Evolutionary conservation across 2,888 invertebrate species (phyloP).

Genomic region (Scelioninae gen. 2): DNA sequence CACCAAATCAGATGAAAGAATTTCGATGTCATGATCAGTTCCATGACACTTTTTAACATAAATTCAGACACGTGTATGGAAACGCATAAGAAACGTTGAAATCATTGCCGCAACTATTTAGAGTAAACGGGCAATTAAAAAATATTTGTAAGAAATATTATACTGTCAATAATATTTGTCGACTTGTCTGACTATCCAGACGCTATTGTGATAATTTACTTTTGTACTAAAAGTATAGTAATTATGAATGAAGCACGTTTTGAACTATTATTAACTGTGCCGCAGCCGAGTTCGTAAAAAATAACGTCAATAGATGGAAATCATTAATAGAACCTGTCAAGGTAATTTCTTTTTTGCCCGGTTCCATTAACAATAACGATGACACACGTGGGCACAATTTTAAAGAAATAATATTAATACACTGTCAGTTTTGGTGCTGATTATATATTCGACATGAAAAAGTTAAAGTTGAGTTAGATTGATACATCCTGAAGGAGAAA

Average conservation of each 20-base stretch:
- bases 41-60: no score
- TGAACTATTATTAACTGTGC: background rate
- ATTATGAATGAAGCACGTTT: slow-evolving; percentile 7
- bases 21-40: no score
- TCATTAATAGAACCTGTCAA: slow-evolving; percentile 20
- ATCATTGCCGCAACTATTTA: no score
- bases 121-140: no score
- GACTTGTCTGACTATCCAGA: slow-evolving; percentile 16
- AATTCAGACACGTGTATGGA: no score
- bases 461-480: slow-evolving; percentile 3
- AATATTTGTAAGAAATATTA: no score
- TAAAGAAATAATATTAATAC: slow-evolving; percentile 21
- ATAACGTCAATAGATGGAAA: slow-evolving; percentile 1
- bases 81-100: no score
- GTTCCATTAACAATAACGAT: slow-evolving; percentile 7
- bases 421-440: slow-evolving; percentile 18
- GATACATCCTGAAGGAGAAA: background rate
- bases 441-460: slow-evolving; percentile 7
- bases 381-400: slow-evolving; percentile 7
- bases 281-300: background rate
- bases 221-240: slow-evolving; percentile 7
- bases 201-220: slow-evolving; percentile 21
- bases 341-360: slow-evolving; percentile 12
- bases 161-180: no score
- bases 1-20: no score